Evolutionary conservation across 1,140 invertebrate genomes (phyloP), one percentile per base, ranked within the genome.

Genomic region (Nephila pilipes): DNA sequence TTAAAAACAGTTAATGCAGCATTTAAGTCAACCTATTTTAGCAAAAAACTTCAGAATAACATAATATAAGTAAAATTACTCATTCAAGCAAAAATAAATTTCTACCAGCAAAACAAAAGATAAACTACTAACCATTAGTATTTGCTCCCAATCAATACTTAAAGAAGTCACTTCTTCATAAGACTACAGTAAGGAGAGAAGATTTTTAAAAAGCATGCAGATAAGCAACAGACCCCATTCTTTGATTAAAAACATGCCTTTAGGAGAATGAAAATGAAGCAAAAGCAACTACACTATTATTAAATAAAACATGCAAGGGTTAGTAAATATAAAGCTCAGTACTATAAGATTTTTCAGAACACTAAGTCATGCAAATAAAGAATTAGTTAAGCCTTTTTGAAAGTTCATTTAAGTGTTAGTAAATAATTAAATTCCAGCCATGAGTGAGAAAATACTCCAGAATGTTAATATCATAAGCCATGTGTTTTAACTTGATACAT

Each of bases 121-220:
- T 25, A 79, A 60, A 57, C 58, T 87, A 93, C 91, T 93, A 93
- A 93, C 91, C 91, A 75, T 81, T 20, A 46, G 46, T 1, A 92
- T 58, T 58, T 20, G n/a, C 12, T 93, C 46, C 91, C 83, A 93
- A 80, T 93, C 91, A 57, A 93, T 16, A 46, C 83, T 79, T 80
- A 93, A 93, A 93, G 91, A 87, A 87, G 25, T 22, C 63, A 87
- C 38, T 29, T 87, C 85, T 54, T 93, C 91, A 87, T 79, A 25
- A 3, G 32, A 87, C 91, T 93, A 87, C 57, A 80, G 85, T 69
- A 85, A 63, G 63, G 55, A 92, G 46, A 75, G 36, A 92, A 85
- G 38, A 36, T 69, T 87, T 80, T 85, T 93, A 87, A 85, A 92
- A 87, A 93, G 91, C 91, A 93, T 85, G 91, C 83, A 93, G 65